These are phyloP conservation scores for Symphodus melops DNA, from an alignment of 2,113 vertebrate genomes.

Conservation along the genomic window DNA sequence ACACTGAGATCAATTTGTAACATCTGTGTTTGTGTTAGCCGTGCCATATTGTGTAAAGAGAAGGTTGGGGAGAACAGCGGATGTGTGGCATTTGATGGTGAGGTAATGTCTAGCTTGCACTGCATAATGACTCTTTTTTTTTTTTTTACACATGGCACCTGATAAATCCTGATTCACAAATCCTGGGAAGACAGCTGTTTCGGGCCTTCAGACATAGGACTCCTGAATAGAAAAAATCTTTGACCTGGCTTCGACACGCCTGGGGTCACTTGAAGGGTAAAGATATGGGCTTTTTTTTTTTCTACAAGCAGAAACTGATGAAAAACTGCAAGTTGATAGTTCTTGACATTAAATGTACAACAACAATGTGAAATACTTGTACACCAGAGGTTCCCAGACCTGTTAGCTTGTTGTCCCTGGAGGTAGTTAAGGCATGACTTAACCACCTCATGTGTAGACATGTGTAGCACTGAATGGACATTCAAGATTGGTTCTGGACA, in stretches of 20 bases:
- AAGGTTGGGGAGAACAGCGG: constrained; percentile 3
- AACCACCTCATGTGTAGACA: too few relatives aligned
- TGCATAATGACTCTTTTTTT: neutral
- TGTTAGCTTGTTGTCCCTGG: neutral
- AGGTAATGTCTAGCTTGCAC: constrained; percentile 22
- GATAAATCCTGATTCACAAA: neutral
- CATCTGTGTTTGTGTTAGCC: constrained; percentile 46
- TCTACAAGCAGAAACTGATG: neutral
- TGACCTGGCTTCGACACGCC: constrained; percentile 5
- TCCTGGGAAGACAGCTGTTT: neutral
- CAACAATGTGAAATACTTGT: neutral
- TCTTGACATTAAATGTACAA: neutral
- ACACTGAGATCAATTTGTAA: constrained; percentile 54
- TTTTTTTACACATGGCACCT: neutral
- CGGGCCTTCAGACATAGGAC: neutral
- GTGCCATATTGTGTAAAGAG: constrained; percentile 13
- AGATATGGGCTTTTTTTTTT: constrained; percentile 12
- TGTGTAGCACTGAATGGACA: too few relatives aligned
- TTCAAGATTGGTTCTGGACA: neutral
- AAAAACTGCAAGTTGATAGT: neutral
- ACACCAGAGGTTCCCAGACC: neutral
- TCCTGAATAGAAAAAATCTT: constrained; percentile 10
- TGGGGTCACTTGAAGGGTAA: constrained; percentile 12
- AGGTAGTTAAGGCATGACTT: too few relatives aligned
- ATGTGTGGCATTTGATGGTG: constrained; percentile 18